phyloP scores from a whole-genome alignment of 2,113 vertebrate species.

The Mastomys natalensis region DNA sequence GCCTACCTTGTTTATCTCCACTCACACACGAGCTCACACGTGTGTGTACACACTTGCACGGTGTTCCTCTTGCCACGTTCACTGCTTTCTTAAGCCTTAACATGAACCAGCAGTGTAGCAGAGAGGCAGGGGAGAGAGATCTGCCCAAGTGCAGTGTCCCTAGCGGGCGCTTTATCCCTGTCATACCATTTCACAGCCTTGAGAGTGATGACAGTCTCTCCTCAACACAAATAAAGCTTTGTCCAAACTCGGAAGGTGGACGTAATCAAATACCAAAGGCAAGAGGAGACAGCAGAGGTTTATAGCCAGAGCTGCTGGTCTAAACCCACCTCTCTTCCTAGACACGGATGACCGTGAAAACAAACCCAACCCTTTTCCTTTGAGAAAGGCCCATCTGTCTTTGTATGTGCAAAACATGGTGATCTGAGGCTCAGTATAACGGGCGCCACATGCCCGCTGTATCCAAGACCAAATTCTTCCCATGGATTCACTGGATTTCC shows the following conservation, averaged over 20 bases:
- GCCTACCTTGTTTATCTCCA: neutral
- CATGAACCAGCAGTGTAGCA: rapidly evolving
- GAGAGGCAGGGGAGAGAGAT: neutral
- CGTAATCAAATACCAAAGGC: neutral
- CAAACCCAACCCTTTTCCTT: neutral
- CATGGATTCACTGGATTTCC: rapidly evolving
- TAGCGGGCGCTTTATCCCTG: neutral
- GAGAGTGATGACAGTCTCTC: neutral
- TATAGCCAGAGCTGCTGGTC: neutral
- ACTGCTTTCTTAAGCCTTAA: neutral
- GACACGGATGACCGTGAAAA: neutral
- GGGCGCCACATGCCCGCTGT: neutral
- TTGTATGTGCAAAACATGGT: rapidly evolving
- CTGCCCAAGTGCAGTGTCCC: neutral
- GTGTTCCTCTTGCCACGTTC: neutral
- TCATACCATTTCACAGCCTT: neutral
- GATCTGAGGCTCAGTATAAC: neutral
- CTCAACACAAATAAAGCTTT: neutral
- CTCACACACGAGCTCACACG: neutral
- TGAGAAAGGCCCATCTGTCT: neutral
- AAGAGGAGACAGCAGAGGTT: neutral
- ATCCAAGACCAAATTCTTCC: neutral
- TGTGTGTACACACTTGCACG: neutral
- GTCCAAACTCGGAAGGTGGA: neutral
- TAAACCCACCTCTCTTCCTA: neutral